Conservation (phyloP, 1,140 invertebrate genomes). For the Metaphire vulgaris region DNA sequence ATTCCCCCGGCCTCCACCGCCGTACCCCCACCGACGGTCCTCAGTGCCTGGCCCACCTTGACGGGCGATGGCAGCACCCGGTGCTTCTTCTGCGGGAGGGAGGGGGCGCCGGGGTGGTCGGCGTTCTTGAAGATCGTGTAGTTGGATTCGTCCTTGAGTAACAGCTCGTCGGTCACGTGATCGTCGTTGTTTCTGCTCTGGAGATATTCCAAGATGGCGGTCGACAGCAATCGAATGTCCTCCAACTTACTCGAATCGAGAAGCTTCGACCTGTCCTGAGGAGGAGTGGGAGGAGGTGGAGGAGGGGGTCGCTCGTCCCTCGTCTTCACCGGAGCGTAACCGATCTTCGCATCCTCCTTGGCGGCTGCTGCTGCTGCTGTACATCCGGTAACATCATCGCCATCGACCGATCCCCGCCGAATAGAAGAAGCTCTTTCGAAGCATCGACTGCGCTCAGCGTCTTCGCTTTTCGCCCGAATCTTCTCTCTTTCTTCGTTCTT, state of each 20-base stretch:
- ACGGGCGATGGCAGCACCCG: neutral
- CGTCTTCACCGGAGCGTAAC: neutral
- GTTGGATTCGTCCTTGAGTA: neutral
- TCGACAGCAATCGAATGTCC: neutral
- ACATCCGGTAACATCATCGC: neutral
- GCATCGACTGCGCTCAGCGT: too few species aligned
- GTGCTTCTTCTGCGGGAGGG: neutral
- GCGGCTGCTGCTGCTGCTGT: neutral
- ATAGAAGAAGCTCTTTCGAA: neutral
- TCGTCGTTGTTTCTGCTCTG: neutral
- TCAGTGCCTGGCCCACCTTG: neutral
- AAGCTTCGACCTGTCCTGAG: neutral
- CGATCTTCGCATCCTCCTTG: neutral
- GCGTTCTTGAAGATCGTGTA: slow-evolving; percentile 2
- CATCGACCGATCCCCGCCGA: neutral
- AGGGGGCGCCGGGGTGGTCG: neutral
- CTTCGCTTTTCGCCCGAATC: neutral
- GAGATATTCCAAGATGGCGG: neutral
- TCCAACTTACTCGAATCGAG: neutral
- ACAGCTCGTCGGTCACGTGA: neutral
- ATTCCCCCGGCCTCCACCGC: neutral
- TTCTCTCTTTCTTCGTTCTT: neutral
- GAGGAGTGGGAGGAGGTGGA: too few species aligned
- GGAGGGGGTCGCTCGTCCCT: neutral
- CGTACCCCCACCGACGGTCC: neutral